These are phyloP conservation scores for Cheirogaleus medius DNA, from an alignment of 2,113 vertebrate genomes.

Conservation along the genomic window DNA sequence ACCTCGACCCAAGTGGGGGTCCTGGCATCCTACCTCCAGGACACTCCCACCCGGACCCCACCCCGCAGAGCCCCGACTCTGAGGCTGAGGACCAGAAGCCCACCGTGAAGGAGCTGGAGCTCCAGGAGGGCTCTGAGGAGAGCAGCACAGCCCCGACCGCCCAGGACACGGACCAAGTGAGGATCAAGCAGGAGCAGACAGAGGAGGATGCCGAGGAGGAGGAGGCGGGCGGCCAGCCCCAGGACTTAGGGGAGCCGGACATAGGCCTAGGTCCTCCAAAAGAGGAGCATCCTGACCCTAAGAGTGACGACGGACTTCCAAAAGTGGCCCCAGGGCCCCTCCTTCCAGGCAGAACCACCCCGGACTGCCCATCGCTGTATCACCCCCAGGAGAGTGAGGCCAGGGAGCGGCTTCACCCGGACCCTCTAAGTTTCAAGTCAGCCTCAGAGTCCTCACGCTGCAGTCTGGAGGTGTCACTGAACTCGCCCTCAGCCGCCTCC, in stretches of 20 bases:
- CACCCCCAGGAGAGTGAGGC: slow-evolving; percentile 82
- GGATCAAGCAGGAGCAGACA: slow-evolving; percentile 91
- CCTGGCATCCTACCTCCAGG: slow-evolving; percentile 54
- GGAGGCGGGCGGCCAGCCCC: slow-evolving; percentile 58
- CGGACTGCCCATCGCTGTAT: slow-evolving; percentile 80
- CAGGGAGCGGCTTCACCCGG: slow-evolving; percentile 82
- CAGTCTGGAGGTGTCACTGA: slow-evolving; percentile 94
- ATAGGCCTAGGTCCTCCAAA: slow-evolving; percentile 76
- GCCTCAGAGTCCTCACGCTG: slow-evolving; percentile 91
- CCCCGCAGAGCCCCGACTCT: slow-evolving; percentile 87
- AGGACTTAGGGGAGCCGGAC: slow-evolving; percentile 75
- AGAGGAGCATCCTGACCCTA: slow-evolving; percentile 79
- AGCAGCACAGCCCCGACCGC: slow-evolving; percentile 40
- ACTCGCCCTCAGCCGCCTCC: slow-evolving; percentile 93
- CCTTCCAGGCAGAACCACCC: slow-evolving; percentile 77
- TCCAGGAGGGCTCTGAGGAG: slow-evolving; percentile 69
- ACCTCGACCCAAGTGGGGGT: slow-evolving; percentile 87
- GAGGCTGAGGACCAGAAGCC: slow-evolving; percentile 91
- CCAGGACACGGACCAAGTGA: slow-evolving; percentile 73
- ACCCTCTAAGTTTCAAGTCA: slow-evolving; percentile 93
- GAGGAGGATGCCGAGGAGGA: slow-evolving; percentile 65
- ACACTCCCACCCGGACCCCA: slow-evolving; percentile 75
- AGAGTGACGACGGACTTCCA: slow-evolving; percentile 58
- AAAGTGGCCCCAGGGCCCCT: slow-evolving; percentile 72
- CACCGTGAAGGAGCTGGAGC: slow-evolving; percentile 53